Percentiles rank a stretch among this genome's conserved stretches.
These are phyloP conservation scores for Fulmarus glacialis DNA, from an alignment of 2,113 vertebrate species.

Conservation along the genomic window DNA sequence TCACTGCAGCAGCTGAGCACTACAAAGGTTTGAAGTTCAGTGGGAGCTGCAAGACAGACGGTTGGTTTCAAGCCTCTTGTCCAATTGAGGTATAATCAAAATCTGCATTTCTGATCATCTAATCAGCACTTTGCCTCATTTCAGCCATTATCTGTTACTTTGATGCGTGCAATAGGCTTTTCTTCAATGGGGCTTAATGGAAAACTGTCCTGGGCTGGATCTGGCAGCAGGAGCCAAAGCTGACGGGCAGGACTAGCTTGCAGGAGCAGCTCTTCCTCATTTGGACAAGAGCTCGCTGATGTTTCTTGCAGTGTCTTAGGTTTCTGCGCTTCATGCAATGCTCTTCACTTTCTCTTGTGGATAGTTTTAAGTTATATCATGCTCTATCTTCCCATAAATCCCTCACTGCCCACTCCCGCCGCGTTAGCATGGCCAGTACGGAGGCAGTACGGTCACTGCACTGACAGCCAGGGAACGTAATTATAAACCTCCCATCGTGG, in stretches of 20 bases:
- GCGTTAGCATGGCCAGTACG: accelerated
- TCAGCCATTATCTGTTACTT: neutral
- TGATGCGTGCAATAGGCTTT: neutral
- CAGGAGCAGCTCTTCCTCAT: neutral
- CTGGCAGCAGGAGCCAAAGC: neutral
- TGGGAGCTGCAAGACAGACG: neutral
- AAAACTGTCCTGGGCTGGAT: neutral
- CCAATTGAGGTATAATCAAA: neutral
- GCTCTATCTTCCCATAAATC: neutral
- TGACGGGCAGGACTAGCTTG: neutral
- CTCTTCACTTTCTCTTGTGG: neutral
- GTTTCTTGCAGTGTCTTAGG: neutral
- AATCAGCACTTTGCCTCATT: neutral
- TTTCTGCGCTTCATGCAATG: neutral
- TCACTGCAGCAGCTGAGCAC: neutral
- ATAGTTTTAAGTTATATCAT: neutral
- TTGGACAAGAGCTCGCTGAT: neutral
- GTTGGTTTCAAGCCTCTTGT: neutral
- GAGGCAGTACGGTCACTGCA: accelerated
- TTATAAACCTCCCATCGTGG: neutral
- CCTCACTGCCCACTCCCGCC: neutral
- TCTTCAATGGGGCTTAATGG: neutral
- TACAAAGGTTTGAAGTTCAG: neutral
- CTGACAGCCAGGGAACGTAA: neutral
- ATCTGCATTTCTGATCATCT: neutral